phyloP scores from a whole-genome alignment of 2,888 invertebrate species.

The Iselma pallidipennis region DNA sequence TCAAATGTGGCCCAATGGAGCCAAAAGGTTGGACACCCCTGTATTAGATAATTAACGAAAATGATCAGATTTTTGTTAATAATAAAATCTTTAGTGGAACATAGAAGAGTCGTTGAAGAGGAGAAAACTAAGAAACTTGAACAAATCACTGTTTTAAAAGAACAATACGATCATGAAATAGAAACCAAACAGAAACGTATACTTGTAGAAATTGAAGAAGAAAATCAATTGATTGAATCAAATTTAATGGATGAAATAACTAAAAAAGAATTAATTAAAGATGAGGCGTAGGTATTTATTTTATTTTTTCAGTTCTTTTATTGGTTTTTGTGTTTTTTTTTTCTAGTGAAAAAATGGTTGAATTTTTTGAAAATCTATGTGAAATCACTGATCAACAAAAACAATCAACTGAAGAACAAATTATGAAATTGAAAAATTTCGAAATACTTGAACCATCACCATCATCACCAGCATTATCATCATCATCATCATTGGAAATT shows the following conservation, averaged over 20 bases:
- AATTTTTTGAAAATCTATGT: conserved; percentile 67
- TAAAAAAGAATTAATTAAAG: conserved; percentile 46
- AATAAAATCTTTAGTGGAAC: conserved; percentile 49
- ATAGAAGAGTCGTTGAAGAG: conserved; percentile 38
- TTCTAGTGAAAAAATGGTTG: conserved; percentile 63
- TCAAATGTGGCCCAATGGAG: too few species aligned
- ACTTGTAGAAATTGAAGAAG: conserved; percentile 44
- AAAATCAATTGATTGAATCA: conserved; percentile 44
- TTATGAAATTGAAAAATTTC: conserved; percentile 51
- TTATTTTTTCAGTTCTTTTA: too few species aligned
- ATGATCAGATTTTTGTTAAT: not conserved
- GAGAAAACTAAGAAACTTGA: conserved; percentile 45
- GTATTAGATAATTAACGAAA: not conserved
- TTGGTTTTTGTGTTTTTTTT: conserved; percentile 42
- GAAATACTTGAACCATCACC: too few species aligned
- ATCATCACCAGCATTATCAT: too few species aligned
- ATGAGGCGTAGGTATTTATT: conserved; percentile 50
- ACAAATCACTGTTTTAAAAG: conserved; percentile 42
- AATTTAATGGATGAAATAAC: conserved; percentile 43
- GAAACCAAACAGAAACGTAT: conserved; percentile 41
- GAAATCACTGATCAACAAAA: conserved; percentile 62
- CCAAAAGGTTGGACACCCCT: too few species aligned
- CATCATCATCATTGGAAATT: too few species aligned
- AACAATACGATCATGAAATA: conserved; percentile 41
- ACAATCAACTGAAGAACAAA: conserved; percentile 46